These are phyloP conservation scores for Fabriciana adippe DNA, from an alignment of 2,888 invertebrate genomes.

Conservation along the genomic window DNA sequence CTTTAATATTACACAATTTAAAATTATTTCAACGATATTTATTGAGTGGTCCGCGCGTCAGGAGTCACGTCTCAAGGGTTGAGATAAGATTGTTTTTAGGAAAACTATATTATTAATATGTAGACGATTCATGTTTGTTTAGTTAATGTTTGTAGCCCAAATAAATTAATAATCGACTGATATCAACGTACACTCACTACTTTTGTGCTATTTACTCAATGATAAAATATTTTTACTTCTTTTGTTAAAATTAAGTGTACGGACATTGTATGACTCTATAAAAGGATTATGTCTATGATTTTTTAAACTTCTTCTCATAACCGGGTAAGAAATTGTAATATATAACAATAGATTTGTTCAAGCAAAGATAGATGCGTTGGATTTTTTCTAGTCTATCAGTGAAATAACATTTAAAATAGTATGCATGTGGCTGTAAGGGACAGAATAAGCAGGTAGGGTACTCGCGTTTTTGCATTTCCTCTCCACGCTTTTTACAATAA, in stretches of 20 bases:
- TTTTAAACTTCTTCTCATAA: conserved; percentile 51
- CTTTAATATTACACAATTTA: too few species aligned
- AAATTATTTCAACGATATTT: not conserved
- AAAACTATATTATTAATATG: conserved; percentile 20
- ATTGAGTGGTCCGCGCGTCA: conserved; percentile 5
- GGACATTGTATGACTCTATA: conserved; percentile 36
- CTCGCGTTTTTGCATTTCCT: conserved; percentile 81
- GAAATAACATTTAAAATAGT: conserved; percentile 54
- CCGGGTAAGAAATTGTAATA: conserved; percentile 56
- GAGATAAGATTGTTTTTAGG: conserved; percentile 32
- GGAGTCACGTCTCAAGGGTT: conserved; percentile 32
- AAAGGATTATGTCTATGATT: conserved; percentile 63
- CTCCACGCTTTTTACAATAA: conserved; percentile 79
- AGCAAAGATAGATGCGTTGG: conserved; percentile 50
- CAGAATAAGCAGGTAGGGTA: conserved; percentile 69
- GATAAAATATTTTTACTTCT: conserved; percentile 38
- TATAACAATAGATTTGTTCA: conserved; percentile 65
- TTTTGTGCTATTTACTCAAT: conserved; percentile 35
- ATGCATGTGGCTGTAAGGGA: conserved; percentile 78
- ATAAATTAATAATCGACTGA: conserved; percentile 42
- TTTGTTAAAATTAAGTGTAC: conserved; percentile 7
- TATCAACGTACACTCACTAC: conserved; percentile 22
- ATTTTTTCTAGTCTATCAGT: conserved; percentile 62
- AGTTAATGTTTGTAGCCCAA: conserved; percentile 45
- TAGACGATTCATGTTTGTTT: conserved; percentile 36